Percentiles rank a stretch among this genome's conserved stretches.
These are phyloP conservation scores for Heliconius cydno DNA, from an alignment of 2,888 invertebrate species.

Conservation along the genomic window DNA sequence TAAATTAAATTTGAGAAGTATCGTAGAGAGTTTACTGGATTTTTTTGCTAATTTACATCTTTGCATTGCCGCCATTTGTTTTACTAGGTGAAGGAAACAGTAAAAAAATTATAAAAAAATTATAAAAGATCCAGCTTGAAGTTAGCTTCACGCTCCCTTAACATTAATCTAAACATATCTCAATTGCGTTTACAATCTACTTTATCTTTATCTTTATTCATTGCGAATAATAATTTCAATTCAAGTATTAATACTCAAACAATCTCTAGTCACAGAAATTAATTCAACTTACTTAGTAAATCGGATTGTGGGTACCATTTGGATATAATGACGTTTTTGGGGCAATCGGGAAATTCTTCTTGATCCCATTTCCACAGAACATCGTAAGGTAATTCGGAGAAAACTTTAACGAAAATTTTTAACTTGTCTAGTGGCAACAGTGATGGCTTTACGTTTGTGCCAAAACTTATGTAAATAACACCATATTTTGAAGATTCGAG, in stretches of 20 bases:
- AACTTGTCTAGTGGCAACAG: slow-evolving; percentile 54
- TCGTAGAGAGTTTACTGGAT: no score
- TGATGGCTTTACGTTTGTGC: slow-evolving; percentile 59
- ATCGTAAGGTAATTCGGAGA: slow-evolving; percentile 61
- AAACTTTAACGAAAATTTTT: slow-evolving; percentile 57
- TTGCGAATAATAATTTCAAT: background rate
- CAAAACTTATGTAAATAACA: slow-evolving; percentile 65
- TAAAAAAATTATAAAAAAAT: background rate
- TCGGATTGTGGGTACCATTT: slow-evolving; percentile 57
- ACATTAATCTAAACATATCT: background rate
- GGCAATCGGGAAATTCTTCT: slow-evolving; percentile 48
- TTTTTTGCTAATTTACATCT: background rate
- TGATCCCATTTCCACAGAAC: slow-evolving; percentile 68
- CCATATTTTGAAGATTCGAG: slow-evolving; percentile 59
- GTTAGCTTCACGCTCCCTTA: no score
- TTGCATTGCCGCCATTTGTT: background rate
- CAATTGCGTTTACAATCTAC: background rate
- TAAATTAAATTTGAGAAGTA: no score
- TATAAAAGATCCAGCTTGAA: no score
- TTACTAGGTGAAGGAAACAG: background rate
- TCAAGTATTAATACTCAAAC: background rate
- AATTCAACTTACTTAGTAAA: slow-evolving; percentile 54
- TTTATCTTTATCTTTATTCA: no score
- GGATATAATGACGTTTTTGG: slow-evolving; percentile 45
- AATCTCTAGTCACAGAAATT: background rate